phyloP scores from a whole-genome alignment of 2,113 vertebrate genomes.

The Petroica traversi region DNA sequence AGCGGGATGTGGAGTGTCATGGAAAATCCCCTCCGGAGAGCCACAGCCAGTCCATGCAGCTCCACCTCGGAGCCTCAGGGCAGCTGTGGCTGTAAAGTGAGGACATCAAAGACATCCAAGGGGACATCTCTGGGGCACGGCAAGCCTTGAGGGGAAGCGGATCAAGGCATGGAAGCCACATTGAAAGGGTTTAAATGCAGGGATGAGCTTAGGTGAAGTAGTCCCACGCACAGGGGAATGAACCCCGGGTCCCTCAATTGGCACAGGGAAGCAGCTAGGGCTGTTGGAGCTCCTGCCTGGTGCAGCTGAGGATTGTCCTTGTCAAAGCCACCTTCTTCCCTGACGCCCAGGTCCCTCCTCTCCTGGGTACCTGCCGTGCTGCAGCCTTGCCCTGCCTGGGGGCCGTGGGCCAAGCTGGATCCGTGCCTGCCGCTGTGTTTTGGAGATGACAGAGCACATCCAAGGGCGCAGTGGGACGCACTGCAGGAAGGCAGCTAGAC shows the following conservation, averaged over 20 bases:
- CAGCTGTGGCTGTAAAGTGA: not conserved
- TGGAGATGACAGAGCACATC: not conserved
- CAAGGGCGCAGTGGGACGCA: not conserved
- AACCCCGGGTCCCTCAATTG: not conserved
- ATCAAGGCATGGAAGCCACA: not conserved
- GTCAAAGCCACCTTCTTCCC: not conserved
- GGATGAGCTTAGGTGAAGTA: not conserved
- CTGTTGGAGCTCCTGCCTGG: not conserved
- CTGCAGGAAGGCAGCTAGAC: not conserved
- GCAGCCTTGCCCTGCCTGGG: not conserved
- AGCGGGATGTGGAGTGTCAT: fast-evolving
- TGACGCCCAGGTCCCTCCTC: fast-evolving
- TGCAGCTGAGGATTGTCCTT: not conserved
- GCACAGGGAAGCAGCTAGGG: not conserved
- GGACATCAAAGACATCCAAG: not conserved
- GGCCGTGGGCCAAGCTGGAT: not conserved
- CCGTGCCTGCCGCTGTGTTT: not conserved
- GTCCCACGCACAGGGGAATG: fast-evolving
- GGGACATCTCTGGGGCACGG: not conserved
- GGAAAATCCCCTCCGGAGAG: not conserved
- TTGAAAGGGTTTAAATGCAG: not conserved
- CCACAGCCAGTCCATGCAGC: not conserved
- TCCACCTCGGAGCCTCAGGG: not conserved
- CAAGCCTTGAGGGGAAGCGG: not conserved
- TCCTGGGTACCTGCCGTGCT: not conserved